These are phyloP conservation scores for Trichoplax adhaerens DNA, from an alignment of 37 sponge, comb jelly and placozoan species.

Conservation along the genomic window DNA sequence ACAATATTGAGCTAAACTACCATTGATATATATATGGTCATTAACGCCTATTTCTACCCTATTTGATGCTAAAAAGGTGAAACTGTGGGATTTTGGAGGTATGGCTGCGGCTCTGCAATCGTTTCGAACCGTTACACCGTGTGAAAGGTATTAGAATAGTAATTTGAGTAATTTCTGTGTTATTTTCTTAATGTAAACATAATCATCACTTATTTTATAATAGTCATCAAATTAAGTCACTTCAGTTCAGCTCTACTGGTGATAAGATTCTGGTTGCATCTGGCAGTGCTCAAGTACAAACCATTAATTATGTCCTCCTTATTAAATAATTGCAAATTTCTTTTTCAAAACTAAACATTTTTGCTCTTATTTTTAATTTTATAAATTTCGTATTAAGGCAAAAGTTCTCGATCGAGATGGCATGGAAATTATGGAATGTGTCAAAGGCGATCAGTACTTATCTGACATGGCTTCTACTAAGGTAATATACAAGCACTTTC, in stretches of 20 bases:
- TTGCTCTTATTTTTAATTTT: background rate
- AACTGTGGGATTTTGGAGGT: slow-evolving; percentile 72
- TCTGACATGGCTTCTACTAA: slow-evolving; percentile 81
- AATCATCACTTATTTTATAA: background rate
- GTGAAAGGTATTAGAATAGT: slow-evolving; percentile 39
- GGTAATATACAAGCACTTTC: too few relatives aligned
- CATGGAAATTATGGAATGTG: slow-evolving; percentile 42
- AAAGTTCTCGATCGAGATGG: slow-evolving; percentile 87
- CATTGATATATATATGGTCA: too few relatives aligned
- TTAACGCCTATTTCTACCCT: too few relatives aligned
- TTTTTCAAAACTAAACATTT: background rate
- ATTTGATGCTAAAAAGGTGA: slow-evolving; percentile 1
- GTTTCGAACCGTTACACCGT: slow-evolving; percentile 56
- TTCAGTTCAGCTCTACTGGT: slow-evolving; percentile 73
- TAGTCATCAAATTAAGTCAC: slow-evolving; percentile 62
- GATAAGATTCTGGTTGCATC: slow-evolving; percentile 55
- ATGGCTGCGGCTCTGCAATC: slow-evolving; percentile 59
- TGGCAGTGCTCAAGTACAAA: slow-evolving; percentile 49
- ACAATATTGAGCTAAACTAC: background rate
- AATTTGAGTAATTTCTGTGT: background rate
- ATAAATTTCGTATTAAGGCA: slow-evolving; percentile 11
- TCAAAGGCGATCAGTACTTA: slow-evolving; percentile 84
- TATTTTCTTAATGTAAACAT: background rate
- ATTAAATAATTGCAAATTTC: too few relatives aligned
- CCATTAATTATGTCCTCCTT: too few relatives aligned